These are phyloP conservation scores for Eptatretus atami DNA, from an alignment of 2,797 vertebrate genomes.

Conservation along the genomic window DNA sequence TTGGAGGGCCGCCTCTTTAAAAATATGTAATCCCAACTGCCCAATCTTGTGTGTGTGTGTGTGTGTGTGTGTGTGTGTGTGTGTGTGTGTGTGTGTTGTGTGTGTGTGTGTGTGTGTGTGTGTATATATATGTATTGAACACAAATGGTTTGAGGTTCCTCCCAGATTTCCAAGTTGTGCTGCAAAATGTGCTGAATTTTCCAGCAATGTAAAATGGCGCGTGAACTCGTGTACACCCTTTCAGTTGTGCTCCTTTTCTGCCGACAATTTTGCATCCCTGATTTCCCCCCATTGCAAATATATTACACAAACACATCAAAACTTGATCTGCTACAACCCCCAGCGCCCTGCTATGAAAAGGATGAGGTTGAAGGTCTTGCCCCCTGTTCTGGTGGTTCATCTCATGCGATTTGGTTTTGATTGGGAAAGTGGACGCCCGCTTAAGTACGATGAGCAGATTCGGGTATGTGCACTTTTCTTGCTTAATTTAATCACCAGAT, in stretches of 20 bases:
- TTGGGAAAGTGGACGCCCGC: constrained; percentile 91
- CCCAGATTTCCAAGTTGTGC: no score
- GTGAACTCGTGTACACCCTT: no score
- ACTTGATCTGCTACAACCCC: constrained; percentile 8
- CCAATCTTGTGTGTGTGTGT: background rate
- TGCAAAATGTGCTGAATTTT: no score
- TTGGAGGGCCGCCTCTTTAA: no score
- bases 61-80: no score
- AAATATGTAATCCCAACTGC: no score
- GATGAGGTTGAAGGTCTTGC: constrained; percentile 78
- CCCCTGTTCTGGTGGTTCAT: constrained; percentile 71
- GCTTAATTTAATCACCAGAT: no score
- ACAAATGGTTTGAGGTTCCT: background rate
- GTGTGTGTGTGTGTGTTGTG: background rate
- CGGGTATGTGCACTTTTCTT: constrained; percentile 20
- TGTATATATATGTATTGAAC: background rate
- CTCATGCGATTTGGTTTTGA: constrained; percentile 97
- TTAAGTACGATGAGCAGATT: constrained; percentile 95
- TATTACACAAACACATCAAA: no score
- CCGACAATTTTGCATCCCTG: background rate
- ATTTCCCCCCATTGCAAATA: no score
- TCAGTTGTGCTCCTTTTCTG: background rate
- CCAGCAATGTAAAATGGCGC: no score
- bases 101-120: background rate
- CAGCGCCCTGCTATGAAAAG: constrained; percentile 92